phyloP scores from a whole-genome alignment of 2,888 invertebrate species.

The Paralinhomoeus sp. region DNA sequence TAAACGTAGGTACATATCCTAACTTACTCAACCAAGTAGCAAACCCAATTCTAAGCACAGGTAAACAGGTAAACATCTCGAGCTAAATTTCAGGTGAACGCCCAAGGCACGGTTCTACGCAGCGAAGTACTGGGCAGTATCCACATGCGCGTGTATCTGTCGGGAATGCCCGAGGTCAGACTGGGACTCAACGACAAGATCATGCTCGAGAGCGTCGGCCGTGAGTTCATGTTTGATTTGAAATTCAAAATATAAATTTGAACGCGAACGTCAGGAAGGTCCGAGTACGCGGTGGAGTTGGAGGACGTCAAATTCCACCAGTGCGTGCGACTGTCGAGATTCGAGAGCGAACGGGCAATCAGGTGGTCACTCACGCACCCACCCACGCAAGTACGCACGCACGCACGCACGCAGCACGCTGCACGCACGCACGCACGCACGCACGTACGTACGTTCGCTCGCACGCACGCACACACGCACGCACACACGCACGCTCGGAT shows the following conservation, averaged over 20 bases:
- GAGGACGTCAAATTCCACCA: slow-evolving; percentile 98
- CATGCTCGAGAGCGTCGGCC: slow-evolving; percentile 82
- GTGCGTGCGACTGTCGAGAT: slow-evolving; percentile 78
- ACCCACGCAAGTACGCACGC: too few species aligned
- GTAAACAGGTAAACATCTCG: too few species aligned
- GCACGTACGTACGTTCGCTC: too few species aligned
- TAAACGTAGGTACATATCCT: too few species aligned
- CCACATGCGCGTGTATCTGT: slow-evolving; percentile 90
- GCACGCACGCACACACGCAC: too few species aligned
- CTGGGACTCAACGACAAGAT: slow-evolving; percentile 89
- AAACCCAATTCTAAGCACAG: too few species aligned
- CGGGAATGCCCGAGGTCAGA: slow-evolving; percentile 90
- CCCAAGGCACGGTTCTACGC: slow-evolving; percentile 79
- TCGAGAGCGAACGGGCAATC: slow-evolving; percentile 85
- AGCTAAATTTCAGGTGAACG: slow-evolving; percentile 53
- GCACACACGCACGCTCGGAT: too few species aligned
- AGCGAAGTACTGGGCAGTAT: slow-evolving; percentile 96
- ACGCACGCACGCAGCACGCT: too few species aligned
- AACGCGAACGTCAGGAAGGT: slow-evolving; percentile 50
- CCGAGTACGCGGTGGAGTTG: slow-evolving; percentile 86
- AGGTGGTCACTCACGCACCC: too few species aligned
- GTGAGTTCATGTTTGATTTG: slow-evolving; percentile 30
- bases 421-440: too few species aligned
- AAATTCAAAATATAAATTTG: too few species aligned
- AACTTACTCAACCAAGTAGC: too few species aligned